Evolutionary conservation across 2,888 invertebrate species (phyloP).

Genomic region (Barypeithes pellucidus): DNA sequence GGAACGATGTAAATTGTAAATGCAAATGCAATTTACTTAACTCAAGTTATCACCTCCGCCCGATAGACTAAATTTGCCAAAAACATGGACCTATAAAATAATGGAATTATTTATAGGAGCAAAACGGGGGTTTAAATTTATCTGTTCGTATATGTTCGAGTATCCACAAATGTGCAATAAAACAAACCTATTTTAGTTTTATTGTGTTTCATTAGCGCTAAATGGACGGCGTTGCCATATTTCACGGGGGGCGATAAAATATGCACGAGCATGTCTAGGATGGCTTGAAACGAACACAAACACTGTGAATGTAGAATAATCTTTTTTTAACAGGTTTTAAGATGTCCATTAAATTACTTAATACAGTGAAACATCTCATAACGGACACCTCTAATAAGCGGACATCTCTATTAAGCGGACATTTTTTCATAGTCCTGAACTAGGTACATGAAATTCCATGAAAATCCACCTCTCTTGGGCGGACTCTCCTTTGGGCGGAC

Average conservation of each 20-base stretch:
- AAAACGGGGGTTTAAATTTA: conserved; percentile 45
- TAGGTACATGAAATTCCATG: too few species aligned
- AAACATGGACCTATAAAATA: conserved; percentile 44
- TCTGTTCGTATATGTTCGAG: conserved; percentile 34
- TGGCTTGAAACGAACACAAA: too few species aligned
- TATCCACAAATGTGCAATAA: conserved; percentile 55
- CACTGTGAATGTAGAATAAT: too few species aligned
- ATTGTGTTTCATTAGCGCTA: conserved; percentile 53
- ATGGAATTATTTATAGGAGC: conserved; percentile 44
- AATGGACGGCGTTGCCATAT: conserved; percentile 39
- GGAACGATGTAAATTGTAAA: not conserved
- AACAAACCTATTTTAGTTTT: conserved; percentile 54
- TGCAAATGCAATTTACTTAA: conserved; percentile 23
- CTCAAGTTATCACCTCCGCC: conserved; percentile 14
- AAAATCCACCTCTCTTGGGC: too few species aligned
- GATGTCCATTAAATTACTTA: too few species aligned
- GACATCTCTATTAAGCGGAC: too few species aligned
- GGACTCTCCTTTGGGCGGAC: too few species aligned
- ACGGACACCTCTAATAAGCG: too few species aligned
- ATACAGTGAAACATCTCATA: too few species aligned
- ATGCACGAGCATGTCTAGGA: not conserved
- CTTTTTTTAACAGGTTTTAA: too few species aligned
- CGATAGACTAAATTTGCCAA: conserved; percentile 37
- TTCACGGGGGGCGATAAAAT: conserved; percentile 16
- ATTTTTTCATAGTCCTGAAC: too few species aligned